These are phyloP conservation scores for Onychorhynchus coronatus DNA, from an alignment of 2,113 vertebrate genomes.

Conservation along the genomic window DNA sequence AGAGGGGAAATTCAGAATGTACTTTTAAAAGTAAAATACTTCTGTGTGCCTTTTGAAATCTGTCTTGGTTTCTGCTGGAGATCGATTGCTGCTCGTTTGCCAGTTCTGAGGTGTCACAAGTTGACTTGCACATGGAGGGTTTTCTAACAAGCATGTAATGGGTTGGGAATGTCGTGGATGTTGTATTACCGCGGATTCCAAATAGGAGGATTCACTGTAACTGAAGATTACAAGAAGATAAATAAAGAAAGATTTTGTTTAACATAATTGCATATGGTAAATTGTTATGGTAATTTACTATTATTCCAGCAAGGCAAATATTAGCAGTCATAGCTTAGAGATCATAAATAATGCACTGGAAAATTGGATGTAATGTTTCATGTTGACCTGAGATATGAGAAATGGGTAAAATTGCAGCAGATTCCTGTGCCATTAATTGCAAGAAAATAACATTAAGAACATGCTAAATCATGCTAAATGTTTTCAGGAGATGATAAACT, in stretches of 20 bases:
- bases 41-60: not conserved
- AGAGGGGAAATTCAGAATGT: not conserved
- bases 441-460: slow-evolving; percentile 11
- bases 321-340: slow-evolving; percentile 33
- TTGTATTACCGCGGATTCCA: not conserved
- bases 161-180: not conserved
- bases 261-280: slow-evolving; percentile 39
- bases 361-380: slow-evolving; percentile 25
- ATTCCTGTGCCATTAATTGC: slow-evolving; percentile 34
- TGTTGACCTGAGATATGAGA: slow-evolving; percentile 18
- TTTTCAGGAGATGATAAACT: slow-evolving; percentile 10
- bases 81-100: not conserved
- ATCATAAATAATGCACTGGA: slow-evolving; percentile 38
- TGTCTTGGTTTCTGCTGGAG: not conserved
- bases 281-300: slow-evolving; percentile 44
- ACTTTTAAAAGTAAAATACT: not conserved
- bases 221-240: slow-evolving; percentile 28
- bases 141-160: not conserved
- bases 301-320: slow-evolving; percentile 32
- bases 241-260: slow-evolving; percentile 23
- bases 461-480: not conserved
- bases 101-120: not conserved
- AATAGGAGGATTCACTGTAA: not conserved
- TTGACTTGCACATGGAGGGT: not conserved
- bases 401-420: not conserved